Evolutionary conservation across 2,797 vertebrate species (phyloP).

Genomic region (Pantherophis vulpinus): DNA sequence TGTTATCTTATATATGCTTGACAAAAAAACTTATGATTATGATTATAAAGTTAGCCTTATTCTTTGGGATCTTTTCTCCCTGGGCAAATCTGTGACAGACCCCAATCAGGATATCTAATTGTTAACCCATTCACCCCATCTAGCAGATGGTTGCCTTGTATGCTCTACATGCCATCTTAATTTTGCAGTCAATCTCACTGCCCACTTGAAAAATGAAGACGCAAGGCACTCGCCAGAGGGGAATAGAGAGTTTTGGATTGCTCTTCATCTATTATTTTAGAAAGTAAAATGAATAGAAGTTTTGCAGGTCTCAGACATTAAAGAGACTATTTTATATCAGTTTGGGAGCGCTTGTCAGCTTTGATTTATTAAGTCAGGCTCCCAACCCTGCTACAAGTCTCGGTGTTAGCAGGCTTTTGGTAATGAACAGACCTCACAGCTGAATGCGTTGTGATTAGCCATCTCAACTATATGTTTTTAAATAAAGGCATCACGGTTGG

Average conservation of each 20-base stretch:
- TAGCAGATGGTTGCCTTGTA: background rate
- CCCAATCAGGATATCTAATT: background rate
- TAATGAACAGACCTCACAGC: slow-evolving; percentile 86
- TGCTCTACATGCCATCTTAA: background rate
- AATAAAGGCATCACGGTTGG: slow-evolving; percentile 44
- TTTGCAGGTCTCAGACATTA: slow-evolving; percentile 71
- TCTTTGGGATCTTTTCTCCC: background rate
- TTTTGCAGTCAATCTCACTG: slow-evolving; percentile 1
- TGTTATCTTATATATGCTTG: too few species aligned
- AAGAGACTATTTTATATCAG: slow-evolving; percentile 82
- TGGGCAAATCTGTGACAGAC: background rate
- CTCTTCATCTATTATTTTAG: slow-evolving; percentile 70
- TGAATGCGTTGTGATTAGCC: slow-evolving; percentile 79
- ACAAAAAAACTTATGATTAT: too few species aligned
- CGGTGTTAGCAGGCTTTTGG: slow-evolving; percentile 83
- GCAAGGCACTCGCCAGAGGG: slow-evolving; percentile 44
- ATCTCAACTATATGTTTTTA: slow-evolving; percentile 66
- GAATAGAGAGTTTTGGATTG: slow-evolving; percentile 65
- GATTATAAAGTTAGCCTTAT: background rate
- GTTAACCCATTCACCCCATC: background rate
- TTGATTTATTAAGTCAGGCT: slow-evolving; percentile 96
- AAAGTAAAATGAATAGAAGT: slow-evolving; percentile 69
- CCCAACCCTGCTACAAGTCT: slow-evolving; percentile 76
- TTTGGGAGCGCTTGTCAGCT: slow-evolving; percentile 87
- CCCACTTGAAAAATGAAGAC: slow-evolving; percentile 60